Evolutionary conservation across 2,113 vertebrate species (phyloP).

Genomic region (Pontoporia blainvillei): DNA sequence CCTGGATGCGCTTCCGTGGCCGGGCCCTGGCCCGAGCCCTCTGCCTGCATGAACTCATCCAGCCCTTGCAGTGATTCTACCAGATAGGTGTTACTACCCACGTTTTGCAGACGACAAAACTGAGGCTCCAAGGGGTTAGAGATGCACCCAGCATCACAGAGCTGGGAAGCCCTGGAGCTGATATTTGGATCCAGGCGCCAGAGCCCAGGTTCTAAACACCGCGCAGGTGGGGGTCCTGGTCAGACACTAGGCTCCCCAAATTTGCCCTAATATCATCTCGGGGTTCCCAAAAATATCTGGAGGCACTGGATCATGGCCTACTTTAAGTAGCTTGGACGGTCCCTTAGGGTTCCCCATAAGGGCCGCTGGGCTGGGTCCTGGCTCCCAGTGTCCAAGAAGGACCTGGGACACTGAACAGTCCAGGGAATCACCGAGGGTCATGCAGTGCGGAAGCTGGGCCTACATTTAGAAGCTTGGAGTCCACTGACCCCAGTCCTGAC

Average conservation of each 20-base stretch:
- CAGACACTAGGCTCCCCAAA: neutral
- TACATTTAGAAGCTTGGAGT: accelerated
- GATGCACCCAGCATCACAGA: neutral
- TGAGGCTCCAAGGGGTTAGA: neutral
- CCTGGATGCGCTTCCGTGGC: accelerated
- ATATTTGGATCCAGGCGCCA: neutral
- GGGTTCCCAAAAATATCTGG: neutral
- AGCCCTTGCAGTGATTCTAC: neutral
- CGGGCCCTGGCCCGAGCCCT: neutral
- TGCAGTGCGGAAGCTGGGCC: accelerated
- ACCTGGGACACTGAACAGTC: accelerated
- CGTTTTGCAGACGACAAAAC: neutral
- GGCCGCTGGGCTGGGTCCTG: neutral
- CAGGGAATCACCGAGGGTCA: neutral
- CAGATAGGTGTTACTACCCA: accelerated
- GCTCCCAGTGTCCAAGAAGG: neutral
- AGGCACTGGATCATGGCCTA: too few relatives aligned
- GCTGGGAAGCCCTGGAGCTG: neutral
- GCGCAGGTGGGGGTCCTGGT: neutral
- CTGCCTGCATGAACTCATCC: neutral
- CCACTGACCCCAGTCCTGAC: neutral
- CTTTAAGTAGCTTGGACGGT: neutral
- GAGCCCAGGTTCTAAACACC: too few relatives aligned
- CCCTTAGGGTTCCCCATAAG: accelerated
- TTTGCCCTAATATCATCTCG: neutral